Percentiles rank a stretch among this genome's conserved stretches.
These are phyloP conservation scores for Melopsittacus undulatus DNA, from an alignment of 2,797 vertebrate species.

Conservation along the genomic window DNA sequence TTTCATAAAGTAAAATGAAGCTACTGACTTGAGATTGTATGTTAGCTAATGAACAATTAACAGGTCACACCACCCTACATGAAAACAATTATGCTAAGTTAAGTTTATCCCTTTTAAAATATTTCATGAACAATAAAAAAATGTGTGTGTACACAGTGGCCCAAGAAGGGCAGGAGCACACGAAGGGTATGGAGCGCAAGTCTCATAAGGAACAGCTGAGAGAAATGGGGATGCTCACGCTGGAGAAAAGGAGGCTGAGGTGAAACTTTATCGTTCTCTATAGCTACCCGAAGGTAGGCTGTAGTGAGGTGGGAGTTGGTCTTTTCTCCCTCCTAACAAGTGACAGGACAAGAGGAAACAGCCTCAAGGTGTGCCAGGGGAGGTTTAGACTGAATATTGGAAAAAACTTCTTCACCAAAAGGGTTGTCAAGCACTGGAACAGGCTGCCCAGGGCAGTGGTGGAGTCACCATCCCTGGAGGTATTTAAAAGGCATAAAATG, in stretches of 20 bases:
- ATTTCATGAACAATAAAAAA: background rate
- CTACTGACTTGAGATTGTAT: background rate
- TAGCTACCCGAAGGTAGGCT: background rate
- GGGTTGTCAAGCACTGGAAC: background rate
- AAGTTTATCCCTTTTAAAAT: background rate
- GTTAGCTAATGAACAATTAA: background rate
- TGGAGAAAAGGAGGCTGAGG: background rate
- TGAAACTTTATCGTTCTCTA: too few species aligned
- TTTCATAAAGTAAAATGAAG: background rate
- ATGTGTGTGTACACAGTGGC: background rate
- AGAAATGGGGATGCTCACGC: background rate
- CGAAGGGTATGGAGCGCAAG: background rate
- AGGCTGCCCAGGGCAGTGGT: background rate
- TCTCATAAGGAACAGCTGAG: background rate
- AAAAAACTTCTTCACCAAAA: background rate
- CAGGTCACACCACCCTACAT: background rate
- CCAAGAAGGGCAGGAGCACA: background rate
- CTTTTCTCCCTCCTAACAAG: background rate
- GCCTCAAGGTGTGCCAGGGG: background rate
- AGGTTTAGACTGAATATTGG: background rate
- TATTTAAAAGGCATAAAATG: background rate
- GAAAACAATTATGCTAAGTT: background rate
- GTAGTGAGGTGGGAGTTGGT: background rate
- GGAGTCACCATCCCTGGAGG: background rate
- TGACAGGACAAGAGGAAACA: background rate